Conservation (phyloP, 2,888 invertebrate species). For the Melieria picta region DNA sequence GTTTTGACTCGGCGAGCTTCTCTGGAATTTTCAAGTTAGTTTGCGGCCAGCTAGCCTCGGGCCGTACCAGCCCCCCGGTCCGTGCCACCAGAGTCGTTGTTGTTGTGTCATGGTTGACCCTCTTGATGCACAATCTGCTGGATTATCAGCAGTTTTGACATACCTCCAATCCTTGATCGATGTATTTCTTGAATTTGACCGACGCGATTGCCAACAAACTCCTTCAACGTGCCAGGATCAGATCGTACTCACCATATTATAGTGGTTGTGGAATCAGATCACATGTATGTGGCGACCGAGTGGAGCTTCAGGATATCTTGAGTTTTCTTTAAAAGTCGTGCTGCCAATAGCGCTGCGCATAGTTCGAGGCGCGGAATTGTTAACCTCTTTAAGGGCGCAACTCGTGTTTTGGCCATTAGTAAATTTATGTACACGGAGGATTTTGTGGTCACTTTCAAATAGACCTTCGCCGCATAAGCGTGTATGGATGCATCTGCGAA, state of each 20-base stretch:
- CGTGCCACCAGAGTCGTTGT: too few species aligned
- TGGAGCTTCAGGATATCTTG: neutral
- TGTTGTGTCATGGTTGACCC: neutral
- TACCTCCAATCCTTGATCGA: constrained; percentile 3
- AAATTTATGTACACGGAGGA: constrained; percentile 7
- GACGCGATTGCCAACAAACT: constrained; percentile 10
- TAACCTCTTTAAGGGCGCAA: constrained; percentile 19
- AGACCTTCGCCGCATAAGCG: constrained; percentile 18
- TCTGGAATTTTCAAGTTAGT: neutral
- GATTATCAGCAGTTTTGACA: constrained; percentile 8
- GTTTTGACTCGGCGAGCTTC: neutral
- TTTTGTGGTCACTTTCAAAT: constrained; percentile 7
- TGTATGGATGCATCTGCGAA: constrained; percentile 16
- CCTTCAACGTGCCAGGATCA: constrained; percentile 9
- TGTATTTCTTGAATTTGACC: constrained; percentile 8
- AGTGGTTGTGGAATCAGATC: constrained; percentile 19
- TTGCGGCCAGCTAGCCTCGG: too few species aligned
- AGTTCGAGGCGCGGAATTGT: constrained; percentile 15
- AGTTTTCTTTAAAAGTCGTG: neutral
- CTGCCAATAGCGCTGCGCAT: constrained; percentile 11
- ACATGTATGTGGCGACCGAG: neutral
- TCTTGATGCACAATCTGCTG: constrained; percentile 3
- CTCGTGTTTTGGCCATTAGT: constrained; percentile 15
- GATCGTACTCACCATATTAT: constrained; percentile 10
- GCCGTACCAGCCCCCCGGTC: too few species aligned